Evolutionary conservation across 2,888 invertebrate genomes (phyloP), one percentile per base, ranked within the genome.

Genomic region (Iphiclides podalirius): DNA sequence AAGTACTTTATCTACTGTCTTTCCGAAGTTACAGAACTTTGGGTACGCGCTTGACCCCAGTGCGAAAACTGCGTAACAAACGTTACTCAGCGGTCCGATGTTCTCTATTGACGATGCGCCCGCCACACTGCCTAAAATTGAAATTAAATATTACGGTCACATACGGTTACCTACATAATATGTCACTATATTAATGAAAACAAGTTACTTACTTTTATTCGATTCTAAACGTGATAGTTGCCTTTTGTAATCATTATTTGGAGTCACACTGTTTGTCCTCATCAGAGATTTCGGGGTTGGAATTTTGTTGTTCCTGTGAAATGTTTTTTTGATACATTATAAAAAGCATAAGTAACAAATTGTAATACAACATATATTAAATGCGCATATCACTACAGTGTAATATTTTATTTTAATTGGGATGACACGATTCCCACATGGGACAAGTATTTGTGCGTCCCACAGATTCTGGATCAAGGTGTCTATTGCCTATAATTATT

Each of bases 41-140:
- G 98, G 98, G 77, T 98, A 98, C 0, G 98, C 98, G 60, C 97
- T 96, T 1, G 98, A 98, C 4, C 98, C 98, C 37, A 98, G 83
- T 0, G 95, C 98, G 71, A 98, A 98, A 6, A 98, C 98, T 0
- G 97, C 97, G 70, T 94, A 98, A 70, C 95, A 93, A 41, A 97
- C 95, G 67, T 97, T 97, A 67, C 96, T 95, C 1, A 97, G 86
- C 1, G 96, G 95, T 2, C 96, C 96, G 67, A 96, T 95, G 57
- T 93, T 93, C 67, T 96, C 96, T 61, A 94, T 93, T 8, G 93
- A 91, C 3, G 84, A 91, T 16, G 93, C 91, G 59, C 94, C 95
- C 13, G 93, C 93, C 4, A 93, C 90, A 23, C 94, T 94, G 60
- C 94, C 94, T 72, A 91, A 85, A 92, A 35, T 36, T 47, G 40